Conservation (phyloP, 2,113 vertebrate species). For the Callospermophilus lateralis region DNA sequence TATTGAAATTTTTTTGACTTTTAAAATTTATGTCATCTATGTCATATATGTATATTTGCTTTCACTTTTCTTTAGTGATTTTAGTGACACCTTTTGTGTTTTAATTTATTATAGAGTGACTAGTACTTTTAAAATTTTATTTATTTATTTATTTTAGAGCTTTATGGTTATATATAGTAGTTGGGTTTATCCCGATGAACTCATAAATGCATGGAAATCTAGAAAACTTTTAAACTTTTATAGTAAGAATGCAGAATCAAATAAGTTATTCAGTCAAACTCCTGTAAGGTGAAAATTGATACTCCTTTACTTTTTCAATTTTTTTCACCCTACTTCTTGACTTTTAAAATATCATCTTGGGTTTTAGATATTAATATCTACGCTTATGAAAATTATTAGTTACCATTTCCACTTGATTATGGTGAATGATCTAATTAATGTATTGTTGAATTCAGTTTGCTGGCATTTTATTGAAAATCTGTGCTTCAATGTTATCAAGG, state of each 20-base stretch:
- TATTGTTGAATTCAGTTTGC: too few relatives aligned
- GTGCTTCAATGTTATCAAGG: too few relatives aligned
- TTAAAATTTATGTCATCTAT: not conserved
- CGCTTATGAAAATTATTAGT: not conserved
- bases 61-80: not conserved
- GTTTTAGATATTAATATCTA: constrained; percentile 14
- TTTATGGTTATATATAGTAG: too few relatives aligned
- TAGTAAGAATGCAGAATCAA: not conserved
- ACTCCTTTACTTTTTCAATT: not conserved
- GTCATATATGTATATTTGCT: not conserved
- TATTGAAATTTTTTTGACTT: constrained; percentile 18
- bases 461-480: too few relatives aligned
- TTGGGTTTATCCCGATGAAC: too few relatives aligned
- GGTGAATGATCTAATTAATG: too few relatives aligned
- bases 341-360: constrained; percentile 37
- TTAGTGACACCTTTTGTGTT: not conserved
- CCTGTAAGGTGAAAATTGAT: not conserved
- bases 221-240: constrained; percentile 1
- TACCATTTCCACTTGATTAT: not conserved
- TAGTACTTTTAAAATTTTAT: not conserved
- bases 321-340: not conserved
- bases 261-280: not conserved
- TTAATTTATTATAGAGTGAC: not conserved
- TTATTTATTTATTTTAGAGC: too few relatives aligned
- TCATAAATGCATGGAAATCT: too few relatives aligned